These are phyloP conservation scores for Acanthurus tractus DNA, from an alignment of 2,797 vertebrate genomes.

Conservation along the genomic window DNA sequence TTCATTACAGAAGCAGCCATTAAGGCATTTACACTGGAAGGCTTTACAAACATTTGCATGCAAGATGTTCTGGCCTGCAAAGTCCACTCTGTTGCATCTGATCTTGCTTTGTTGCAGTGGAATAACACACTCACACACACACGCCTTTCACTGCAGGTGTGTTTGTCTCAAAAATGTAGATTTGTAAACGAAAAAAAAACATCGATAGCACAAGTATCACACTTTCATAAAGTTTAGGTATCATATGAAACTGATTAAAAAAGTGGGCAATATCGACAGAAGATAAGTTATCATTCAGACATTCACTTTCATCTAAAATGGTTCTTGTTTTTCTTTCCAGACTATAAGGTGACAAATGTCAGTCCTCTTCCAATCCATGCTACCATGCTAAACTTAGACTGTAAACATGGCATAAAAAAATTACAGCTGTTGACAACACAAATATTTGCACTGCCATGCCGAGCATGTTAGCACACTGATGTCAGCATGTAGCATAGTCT, in stretches of 20 bases:
- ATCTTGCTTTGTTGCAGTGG: neutral
- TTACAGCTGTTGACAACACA: neutral
- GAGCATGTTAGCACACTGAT: neutral
- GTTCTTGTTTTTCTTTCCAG: neutral
- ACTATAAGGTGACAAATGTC: neutral
- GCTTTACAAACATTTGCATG: neutral
- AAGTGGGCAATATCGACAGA: neutral
- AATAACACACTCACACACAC: neutral
- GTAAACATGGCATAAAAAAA: neutral
- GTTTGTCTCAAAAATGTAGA: neutral
- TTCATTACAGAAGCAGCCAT: neutral
- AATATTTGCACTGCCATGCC: neutral
- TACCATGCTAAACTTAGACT: neutral
- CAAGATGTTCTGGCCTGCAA: neutral
- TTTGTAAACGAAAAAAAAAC: neutral
- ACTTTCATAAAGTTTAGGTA: neutral
- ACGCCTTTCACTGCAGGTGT: neutral
- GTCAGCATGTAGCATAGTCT: neutral
- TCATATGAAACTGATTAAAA: neutral
- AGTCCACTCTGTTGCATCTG: neutral
- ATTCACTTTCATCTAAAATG: neutral
- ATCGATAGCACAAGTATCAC: neutral
- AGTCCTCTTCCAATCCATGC: neutral
- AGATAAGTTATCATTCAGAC: neutral
- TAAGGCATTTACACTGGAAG: neutral